Evolutionary conservation across 1,140 invertebrate species (phyloP), one percentile per base, ranked within the genome.

Genomic region (Zaprionus nigranus): DNA sequence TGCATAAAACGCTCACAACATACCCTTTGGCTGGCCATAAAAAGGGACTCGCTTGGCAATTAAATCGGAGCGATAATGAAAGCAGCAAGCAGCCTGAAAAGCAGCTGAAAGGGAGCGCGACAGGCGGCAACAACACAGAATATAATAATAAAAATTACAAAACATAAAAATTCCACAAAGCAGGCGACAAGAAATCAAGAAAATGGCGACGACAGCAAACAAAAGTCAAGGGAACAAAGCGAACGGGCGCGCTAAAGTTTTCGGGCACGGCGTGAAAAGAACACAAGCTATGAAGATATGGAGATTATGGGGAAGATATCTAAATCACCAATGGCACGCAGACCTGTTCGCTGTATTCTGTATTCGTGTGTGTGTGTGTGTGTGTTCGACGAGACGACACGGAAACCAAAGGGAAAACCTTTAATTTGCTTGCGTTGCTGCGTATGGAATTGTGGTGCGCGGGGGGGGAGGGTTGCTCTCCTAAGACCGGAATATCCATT

Each of bases 311-410:
- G 7, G n/a, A 61, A 15, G 51, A 36, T 54, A 61, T 56, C 81
- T 81, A 83, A 84, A 90, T 88, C 88, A 81, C 53, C 65, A 69
- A 57, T 75, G 68, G 71, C 84, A 87, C 84, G 78, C 82, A 83
- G 40, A 62, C 17, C 54, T 28, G 36, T 43, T 28, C 20, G 36
- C 1, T 13, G 20, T 24, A 12, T 49, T n/a, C 4, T 40, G 5
- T 40, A n/a, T n/a, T n/a, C n/a, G 28, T 28, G 28, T 7, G 28
- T 28, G 20, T 20, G 20, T 7, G 28, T 7, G 28, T 28, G 28
- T 28, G 28, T 46, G 38, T n/a, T 2, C 20, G 20, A 49, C 20
- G 43, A 49, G 66, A 61, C 22, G 54, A 66, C 77, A 74, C 75
- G 75, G 83, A 67, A 79, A 84, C 65, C 78, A 75, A 61, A 78